phyloP scores from a whole-genome alignment of 2,888 invertebrate species.

The Drosophila ezoana region DNA sequence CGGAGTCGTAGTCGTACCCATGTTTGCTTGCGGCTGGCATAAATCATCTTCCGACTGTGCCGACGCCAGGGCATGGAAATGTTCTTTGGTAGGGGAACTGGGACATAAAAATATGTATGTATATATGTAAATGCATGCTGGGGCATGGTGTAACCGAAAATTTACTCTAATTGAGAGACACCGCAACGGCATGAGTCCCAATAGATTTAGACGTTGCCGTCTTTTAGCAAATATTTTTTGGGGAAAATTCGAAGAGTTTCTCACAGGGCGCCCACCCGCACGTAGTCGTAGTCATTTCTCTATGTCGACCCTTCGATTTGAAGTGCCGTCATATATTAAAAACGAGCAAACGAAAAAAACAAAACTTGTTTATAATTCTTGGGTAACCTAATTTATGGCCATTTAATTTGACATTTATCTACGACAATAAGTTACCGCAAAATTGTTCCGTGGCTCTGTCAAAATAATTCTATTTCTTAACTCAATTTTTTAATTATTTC shows the following conservation, averaged over 20 bases:
- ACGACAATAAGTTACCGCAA: constrained; percentile 58
- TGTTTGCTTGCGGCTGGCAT: constrained; percentile 71
- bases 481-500: constrained; percentile 42
- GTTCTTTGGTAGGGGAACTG: constrained; percentile 16
- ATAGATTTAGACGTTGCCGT: constrained; percentile 26
- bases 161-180: constrained; percentile 74
- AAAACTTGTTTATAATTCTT: constrained; percentile 43
- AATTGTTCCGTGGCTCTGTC: constrained; percentile 41
- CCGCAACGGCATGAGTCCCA: constrained; percentile 42
- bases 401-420: constrained; percentile 72
- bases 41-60: constrained; percentile 72
- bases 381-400: constrained; percentile 60
- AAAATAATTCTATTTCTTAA: constrained; percentile 46
- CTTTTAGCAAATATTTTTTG: constrained; percentile 50
- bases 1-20: constrained; percentile 30
- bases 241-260: constrained; percentile 30
- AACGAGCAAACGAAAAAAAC: background rate
- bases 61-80: constrained; percentile 59
- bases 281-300: constrained; percentile 39
- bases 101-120: constrained; percentile 51
- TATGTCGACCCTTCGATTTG: constrained; percentile 49
- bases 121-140: constrained; percentile 49
- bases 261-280: constrained; percentile 55
- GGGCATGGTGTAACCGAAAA: constrained; percentile 55
- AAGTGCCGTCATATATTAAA: constrained; percentile 47